Percentiles rank a stretch among this genome's conserved stretches.
Conservation (phyloP, 2,888 invertebrate genomes). For the Ectropis crepuscularia region DNA sequence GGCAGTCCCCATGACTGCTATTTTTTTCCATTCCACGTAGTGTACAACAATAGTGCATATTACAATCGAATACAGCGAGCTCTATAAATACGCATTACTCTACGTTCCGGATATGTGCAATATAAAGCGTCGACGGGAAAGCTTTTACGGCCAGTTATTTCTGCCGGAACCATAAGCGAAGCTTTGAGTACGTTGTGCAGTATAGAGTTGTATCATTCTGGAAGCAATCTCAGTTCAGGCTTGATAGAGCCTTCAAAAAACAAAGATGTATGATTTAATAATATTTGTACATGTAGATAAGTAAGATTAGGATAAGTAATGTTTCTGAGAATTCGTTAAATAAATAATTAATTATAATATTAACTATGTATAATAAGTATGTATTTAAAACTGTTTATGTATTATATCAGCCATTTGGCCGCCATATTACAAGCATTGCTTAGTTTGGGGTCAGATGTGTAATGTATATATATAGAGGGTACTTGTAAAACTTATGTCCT, state of each 20-base stretch:
- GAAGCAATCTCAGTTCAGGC: background rate
- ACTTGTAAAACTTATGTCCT: too few relatives aligned
- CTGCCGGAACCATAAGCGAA: slow-evolving; percentile 53
- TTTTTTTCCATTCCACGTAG: background rate
- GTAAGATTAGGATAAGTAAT: too few relatives aligned
- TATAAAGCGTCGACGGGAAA: slow-evolving; percentile 75
- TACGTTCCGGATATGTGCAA: slow-evolving; percentile 61
- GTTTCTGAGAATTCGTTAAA: too few relatives aligned
- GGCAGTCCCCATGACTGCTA: too few relatives aligned
- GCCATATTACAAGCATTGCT: too few relatives aligned
- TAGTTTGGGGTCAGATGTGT: too few relatives aligned
- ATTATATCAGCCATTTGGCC: too few relatives aligned
- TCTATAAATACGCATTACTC: slow-evolving; percentile 32
- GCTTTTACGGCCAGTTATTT: slow-evolving; percentile 76
- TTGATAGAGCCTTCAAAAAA: background rate
- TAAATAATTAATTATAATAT: too few relatives aligned
- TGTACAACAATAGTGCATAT: slow-evolving; percentile 31
- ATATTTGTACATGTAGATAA: too few relatives aligned
- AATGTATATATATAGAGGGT: too few relatives aligned
- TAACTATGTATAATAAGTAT: too few relatives aligned
- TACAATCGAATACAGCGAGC: slow-evolving; percentile 44
- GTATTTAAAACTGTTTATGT: too few relatives aligned
- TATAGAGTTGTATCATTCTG: slow-evolving; percentile 8
- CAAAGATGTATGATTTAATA: background rate
- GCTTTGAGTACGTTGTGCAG: slow-evolving; percentile 10